These are phyloP conservation scores for Tetrapedia diversipes DNA, from an alignment of 2,888 invertebrate genomes.

Conservation along the genomic window DNA sequence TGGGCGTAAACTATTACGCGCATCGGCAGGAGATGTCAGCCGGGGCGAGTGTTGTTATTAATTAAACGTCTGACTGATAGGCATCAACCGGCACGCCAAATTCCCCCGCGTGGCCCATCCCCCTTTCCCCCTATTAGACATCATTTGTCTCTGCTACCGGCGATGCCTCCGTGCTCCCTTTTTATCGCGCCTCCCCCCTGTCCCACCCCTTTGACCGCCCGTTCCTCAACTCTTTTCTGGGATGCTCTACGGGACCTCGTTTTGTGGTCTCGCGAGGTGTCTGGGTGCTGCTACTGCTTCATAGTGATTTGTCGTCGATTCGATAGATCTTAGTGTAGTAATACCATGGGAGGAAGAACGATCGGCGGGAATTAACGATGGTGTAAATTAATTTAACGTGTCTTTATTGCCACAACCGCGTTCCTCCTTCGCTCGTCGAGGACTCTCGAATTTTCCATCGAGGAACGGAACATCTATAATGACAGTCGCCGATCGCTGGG, in stretches of 20 bases:
- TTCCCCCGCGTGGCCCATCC: slow-evolving; percentile 73
- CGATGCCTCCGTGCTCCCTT: slow-evolving; percentile 61
- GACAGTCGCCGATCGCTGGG: no score
- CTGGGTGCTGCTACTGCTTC: slow-evolving; percentile 10
- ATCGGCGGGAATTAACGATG: no score
- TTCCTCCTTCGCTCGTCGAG: no score
- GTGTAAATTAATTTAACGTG: no score
- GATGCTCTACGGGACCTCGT: slow-evolving; percentile 8
- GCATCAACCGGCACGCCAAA: slow-evolving; percentile 75
- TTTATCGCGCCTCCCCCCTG: slow-evolving; percentile 51
- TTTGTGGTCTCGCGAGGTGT: slow-evolving; percentile 14
- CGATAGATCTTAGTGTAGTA: slow-evolving; percentile 7
- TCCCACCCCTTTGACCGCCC: no score
- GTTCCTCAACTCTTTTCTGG: not conserved
- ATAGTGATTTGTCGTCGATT: slow-evolving; percentile 32
- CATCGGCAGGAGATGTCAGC: slow-evolving; percentile 79
- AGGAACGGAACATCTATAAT: no score
- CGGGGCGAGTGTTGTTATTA: slow-evolving; percentile 80
- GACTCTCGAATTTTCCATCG: no score
- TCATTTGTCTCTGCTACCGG: slow-evolving; percentile 81
- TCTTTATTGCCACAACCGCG: no score
- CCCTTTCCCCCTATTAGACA: slow-evolving; percentile 80
- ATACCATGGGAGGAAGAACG: not conserved
- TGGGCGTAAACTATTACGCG: slow-evolving; percentile 80
- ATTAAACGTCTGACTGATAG: slow-evolving; percentile 81